Conservation (phyloP, 2,797 vertebrate species). For the Tragelaphus oryx region DNA sequence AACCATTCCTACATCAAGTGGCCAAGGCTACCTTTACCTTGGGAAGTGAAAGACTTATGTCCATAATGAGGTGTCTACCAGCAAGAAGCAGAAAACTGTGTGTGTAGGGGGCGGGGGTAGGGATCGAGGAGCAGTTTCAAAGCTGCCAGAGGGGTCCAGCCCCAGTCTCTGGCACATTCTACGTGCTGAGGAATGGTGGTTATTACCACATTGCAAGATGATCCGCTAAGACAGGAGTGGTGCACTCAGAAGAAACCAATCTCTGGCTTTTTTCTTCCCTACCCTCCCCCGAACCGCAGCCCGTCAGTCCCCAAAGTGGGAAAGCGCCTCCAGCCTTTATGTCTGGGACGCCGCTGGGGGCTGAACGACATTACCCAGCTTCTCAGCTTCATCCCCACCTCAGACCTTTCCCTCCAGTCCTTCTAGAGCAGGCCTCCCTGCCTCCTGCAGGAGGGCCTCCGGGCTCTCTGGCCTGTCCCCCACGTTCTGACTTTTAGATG, state of each 20-base stretch:
- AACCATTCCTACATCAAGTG: neutral
- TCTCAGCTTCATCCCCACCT: neutral
- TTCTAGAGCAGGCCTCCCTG: neutral
- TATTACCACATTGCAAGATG: neutral
- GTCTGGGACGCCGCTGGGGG: neutral
- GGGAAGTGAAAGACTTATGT: neutral
- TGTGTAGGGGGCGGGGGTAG: rapidly evolving
- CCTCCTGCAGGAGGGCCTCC: neutral
- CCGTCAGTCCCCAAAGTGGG: neutral
- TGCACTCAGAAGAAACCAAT: neutral
- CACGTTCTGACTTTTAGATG: neutral
- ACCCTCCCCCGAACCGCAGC: neutral
- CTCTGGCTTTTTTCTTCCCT: neutral
- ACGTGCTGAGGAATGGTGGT: neutral
- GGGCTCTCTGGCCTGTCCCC: neutral
- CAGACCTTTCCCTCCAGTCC: neutral
- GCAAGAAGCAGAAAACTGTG: neutral
- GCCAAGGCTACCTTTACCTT: neutral
- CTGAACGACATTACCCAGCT: neutral
- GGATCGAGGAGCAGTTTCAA: neutral
- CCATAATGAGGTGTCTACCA: neutral
- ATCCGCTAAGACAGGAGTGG: neutral
- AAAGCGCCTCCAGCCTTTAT: too few species aligned
- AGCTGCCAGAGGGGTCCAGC: neutral
- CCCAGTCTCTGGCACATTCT: neutral